Base-by-base conservation (phyloP, 2,888 invertebrate genomes). In the Nycteola revayana region DNA sequence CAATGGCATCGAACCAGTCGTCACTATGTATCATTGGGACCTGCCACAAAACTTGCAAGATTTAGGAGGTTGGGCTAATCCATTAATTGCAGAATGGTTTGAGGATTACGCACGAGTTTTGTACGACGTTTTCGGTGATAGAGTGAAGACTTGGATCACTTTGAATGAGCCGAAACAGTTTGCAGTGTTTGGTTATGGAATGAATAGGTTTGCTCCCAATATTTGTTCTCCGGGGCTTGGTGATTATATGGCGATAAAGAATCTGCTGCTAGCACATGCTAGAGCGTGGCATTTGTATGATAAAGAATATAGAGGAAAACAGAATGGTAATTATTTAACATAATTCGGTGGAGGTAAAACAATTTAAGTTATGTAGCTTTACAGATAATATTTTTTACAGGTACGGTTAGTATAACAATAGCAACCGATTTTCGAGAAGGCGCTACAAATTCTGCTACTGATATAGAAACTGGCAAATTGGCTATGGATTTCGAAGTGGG, bases 1-100 rank as follows among this genome's bases (percentile, higher is more conserved):
- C 0, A 90, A 90, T 39, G 88, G 83, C 3, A 92, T 94, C 31
- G 77, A 89, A 35, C 94, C 94, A 0, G 70, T 91, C 29, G 85
- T 91, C 0, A 91, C 91, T 0, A 78, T 92, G 30, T 90, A 77
- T 42, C 91, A 91, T 48, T 90, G 90, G 84, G 91, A 91, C 61
- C 60, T 91, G 40, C 91, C 90, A 0, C 80, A 87, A 49, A 72
- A 55, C n/a, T 59, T 92, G 1, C 91, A 91, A 56, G 88, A 90
- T 33, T 62, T 90, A 2, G 92, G 92, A 2, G 92, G 92, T 14
- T 89, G 90, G 79, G 56, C 85, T 6, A 90, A 90, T 44, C 77
- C 86, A 1, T 22, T 79, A 0, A 66, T 90, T 5, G 68, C 69
- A 0, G 66, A 83, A 9, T 90, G 90, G 79, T 90, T 90, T 42